Conservation (phyloP, 2,113 vertebrate genomes). For the Sclerurus mexicanus region DNA sequence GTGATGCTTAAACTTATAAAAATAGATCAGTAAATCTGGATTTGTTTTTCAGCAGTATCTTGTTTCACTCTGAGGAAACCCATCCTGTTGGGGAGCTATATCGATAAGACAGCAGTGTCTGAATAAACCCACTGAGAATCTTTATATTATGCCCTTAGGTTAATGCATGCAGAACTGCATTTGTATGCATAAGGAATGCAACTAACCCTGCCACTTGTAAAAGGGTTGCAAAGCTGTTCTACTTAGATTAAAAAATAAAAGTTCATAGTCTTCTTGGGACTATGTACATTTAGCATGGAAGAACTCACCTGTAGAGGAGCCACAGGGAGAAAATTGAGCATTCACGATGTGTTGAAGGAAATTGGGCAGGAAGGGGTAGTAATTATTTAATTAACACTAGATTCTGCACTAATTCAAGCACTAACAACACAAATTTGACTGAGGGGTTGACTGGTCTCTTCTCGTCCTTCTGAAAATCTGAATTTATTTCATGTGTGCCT, state of each 20-base stretch:
- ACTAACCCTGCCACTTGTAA: not conserved
- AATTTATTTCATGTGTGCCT: not conserved
- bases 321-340: not conserved
- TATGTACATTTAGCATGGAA: not conserved
- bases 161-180: not conserved
- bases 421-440: not conserved
- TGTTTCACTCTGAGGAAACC: not conserved
- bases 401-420: not conserved
- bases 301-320: not conserved
- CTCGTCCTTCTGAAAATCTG: not conserved
- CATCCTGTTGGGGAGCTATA: not conserved
- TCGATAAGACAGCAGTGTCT: not conserved
- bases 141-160: not conserved
- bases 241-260: conserved; percentile 17
- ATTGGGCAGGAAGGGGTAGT: not conserved
- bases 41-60: not conserved
- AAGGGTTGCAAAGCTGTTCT: conserved; percentile 14
- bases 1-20: not conserved
- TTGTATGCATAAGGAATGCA: not conserved
- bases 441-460: not conserved
- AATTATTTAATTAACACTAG: not conserved
- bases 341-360: not conserved
- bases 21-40: not conserved
- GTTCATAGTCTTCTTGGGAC: not conserved
- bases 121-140: not conserved